Evolutionary conservation across 1,140 invertebrate species (phyloP), one percentile per base, ranked within the genome.

Genomic region (Drosophila melanica): DNA sequence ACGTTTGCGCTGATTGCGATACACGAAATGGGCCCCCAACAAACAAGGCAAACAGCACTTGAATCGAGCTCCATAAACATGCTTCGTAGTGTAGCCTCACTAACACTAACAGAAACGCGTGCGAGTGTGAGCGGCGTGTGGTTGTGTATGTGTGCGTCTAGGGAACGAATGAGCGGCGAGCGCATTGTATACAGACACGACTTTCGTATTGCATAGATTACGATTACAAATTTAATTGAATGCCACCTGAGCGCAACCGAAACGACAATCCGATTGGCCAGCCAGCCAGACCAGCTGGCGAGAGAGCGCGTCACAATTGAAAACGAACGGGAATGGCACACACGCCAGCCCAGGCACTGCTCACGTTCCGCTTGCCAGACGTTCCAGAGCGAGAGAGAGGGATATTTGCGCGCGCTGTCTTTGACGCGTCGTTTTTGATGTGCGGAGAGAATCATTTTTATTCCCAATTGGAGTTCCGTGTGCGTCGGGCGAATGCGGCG

Each of bases 151-250:
- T 64, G 50, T 64, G 30, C 41, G 58, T 58, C 53, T 68, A 60
- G 59, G 45, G 60, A 67, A 69, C 81, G 81, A 85, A 85, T 89
- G 77, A 77, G 70, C 69, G 57, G 67, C 65, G 58, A 71, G 70
- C 59, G 66, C 63, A 77, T 63, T 68, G 47, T 66, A 67, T 51
- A 75, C 53, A 75, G 39, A 67, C 66, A 78, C 42, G 42, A 50
- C 50, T 69, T 63, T 64, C 18, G 75, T 74, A 82, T 72, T 81
- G 71, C 67, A 79, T 86, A 72, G 82, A 78, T 87, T 79, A 80
- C 75, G 82, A 87, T 87, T 81, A 87, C 82, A 79, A 76, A 73
- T 81, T 87, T 87, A 81, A 87, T 87, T 87, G 81, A 84, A 84
- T 84, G 63, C 78, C 75, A 86, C 81, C 81, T 86, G 75, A 74